These are phyloP conservation scores for Harpalus rubripes DNA, from an alignment of 2,888 invertebrate species.

Conservation along the genomic window DNA sequence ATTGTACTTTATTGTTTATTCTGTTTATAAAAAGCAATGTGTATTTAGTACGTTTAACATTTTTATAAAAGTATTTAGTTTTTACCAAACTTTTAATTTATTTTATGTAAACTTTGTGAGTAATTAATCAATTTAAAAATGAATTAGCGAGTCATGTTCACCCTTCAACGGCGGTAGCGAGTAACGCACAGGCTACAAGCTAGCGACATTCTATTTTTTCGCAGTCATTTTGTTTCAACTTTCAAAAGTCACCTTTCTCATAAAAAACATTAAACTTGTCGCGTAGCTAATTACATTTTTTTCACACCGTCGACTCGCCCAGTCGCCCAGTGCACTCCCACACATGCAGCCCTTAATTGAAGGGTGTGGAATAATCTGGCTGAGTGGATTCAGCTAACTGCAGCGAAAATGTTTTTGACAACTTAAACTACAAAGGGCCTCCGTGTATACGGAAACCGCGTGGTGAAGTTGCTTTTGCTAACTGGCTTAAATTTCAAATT, in stretches of 20 bases:
- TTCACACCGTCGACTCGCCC: slow-evolving; percentile 57
- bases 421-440: slow-evolving; percentile 57
- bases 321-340: slow-evolving; percentile 32
- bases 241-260: slow-evolving; percentile 61
- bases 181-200: slow-evolving; percentile 33
- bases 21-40: not conserved
- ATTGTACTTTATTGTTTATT: too few species aligned
- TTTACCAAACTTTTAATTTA: not conserved
- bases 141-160: slow-evolving; percentile 27
- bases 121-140: slow-evolving; percentile 56
- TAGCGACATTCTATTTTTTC: slow-evolving; percentile 42
- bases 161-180: slow-evolving; percentile 5
- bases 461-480: slow-evolving; percentile 44
- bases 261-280: slow-evolving; percentile 61
- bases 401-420: slow-evolving; percentile 61
- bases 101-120: slow-evolving; percentile 34
- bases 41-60: not conserved
- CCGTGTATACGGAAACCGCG: slow-evolving; percentile 45
- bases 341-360: slow-evolving; percentile 30
- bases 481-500: slow-evolving; percentile 43
- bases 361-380: slow-evolving; percentile 28
- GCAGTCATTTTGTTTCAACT: slow-evolving; percentile 52
- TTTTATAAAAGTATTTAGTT: slow-evolving; percentile 18
- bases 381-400: slow-evolving; percentile 33
- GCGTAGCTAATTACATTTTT: slow-evolving; percentile 53